Conservation (phyloP, 2,888 invertebrate species). For the Archips xylosteana region DNA sequence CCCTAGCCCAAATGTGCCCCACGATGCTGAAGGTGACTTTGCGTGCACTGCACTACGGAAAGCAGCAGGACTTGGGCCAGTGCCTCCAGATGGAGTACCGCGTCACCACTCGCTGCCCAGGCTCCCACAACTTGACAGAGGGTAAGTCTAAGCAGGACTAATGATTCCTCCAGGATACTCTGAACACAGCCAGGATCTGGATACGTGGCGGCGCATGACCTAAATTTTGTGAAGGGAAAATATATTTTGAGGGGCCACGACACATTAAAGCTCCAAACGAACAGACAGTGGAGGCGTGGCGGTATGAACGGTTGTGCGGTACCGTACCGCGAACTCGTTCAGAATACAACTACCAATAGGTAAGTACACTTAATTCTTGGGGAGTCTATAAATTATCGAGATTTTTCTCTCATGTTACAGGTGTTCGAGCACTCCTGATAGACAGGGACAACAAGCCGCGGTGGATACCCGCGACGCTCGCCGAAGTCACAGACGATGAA, state of each 20-base stretch:
- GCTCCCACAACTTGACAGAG: slow-evolving; percentile 15
- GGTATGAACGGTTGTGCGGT: no score
- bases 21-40: slow-evolving; percentile 29
- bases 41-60: slow-evolving; percentile 7
- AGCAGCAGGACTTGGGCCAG: background rate
- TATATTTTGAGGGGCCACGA: no score
- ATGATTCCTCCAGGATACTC: no score
- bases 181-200: no score
- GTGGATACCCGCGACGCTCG: slow-evolving; percentile 12
- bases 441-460: slow-evolving; percentile 19
- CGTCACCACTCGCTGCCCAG: background rate
- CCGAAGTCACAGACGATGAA: slow-evolving; percentile 4
- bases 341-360: no score
- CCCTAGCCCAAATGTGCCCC: slow-evolving; percentile 17
- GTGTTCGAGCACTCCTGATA: slow-evolving; percentile 9
- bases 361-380: no score
- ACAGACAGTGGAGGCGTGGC: no score
- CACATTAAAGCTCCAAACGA: no score
- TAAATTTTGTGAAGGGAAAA: no score
- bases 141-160: background rate
- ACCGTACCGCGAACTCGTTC: no score
- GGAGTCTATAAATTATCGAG: no score
- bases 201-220: no score
- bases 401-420: background rate
- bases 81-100: slow-evolving; percentile 19